Evolutionary conservation across 2,797 vertebrate genomes (phyloP).

Genomic region (Enteromius argenteus): DNA sequence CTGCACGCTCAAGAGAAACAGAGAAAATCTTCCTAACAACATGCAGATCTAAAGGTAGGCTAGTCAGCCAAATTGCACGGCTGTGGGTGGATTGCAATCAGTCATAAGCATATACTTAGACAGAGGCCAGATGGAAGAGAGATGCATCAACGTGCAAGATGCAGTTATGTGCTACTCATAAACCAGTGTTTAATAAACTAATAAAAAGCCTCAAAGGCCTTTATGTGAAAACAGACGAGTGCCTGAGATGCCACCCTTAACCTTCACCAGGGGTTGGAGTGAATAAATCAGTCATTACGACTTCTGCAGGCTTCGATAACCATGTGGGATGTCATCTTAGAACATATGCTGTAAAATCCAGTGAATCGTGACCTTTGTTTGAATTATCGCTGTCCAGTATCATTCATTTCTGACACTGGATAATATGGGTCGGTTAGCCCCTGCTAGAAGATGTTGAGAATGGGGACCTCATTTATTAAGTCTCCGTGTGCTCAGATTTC

Average conservation of each 20-base stretch:
- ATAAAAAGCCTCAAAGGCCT: constrained; percentile 56
- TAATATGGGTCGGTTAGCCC: not conserved
- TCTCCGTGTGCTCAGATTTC: not conserved
- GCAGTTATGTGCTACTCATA: constrained; percentile 58
- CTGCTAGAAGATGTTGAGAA: not conserved
- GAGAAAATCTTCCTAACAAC: constrained; percentile 48
- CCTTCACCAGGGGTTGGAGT: constrained; percentile 42
- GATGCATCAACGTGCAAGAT: constrained; percentile 34
- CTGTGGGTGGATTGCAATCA: constrained; percentile 34
- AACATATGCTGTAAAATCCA: constrained; percentile 49
- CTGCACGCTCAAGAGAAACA: constrained; percentile 41
- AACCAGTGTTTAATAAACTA: constrained; percentile 59
- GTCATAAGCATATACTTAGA: constrained; percentile 48
- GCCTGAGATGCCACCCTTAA: constrained; percentile 29
- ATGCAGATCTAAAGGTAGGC: constrained; percentile 23
- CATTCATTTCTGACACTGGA: not conserved
- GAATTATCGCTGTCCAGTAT: constrained; percentile 13
- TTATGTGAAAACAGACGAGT: constrained; percentile 46
- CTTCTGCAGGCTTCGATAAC: constrained; percentile 52
- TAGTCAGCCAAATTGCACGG: constrained; percentile 41
- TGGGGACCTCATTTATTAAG: not conserved
- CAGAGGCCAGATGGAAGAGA: constrained; percentile 46
- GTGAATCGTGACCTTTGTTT: constrained; percentile 57
- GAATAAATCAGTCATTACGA: constrained; percentile 59
- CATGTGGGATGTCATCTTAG: constrained; percentile 27